Evolutionary conservation across 2,888 invertebrate species (phyloP), one percentile per base, ranked within the genome.

Genomic region (Ophioninae sp.): DNA sequence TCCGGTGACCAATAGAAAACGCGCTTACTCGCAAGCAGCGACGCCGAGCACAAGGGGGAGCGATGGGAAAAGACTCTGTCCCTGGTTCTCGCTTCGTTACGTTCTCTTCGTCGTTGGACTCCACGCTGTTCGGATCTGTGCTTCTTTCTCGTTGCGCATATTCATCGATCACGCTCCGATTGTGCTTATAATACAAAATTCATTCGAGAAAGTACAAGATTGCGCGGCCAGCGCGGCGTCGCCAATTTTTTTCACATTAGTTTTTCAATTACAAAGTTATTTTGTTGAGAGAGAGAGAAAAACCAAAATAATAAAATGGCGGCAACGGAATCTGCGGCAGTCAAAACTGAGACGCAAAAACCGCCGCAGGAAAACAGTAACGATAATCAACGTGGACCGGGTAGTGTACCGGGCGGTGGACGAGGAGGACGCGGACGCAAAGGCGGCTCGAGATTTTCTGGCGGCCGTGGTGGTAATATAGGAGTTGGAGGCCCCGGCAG

Each of bases 381-480:
- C 74, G 91, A 91, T 77, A 87, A 88, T 8, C 88, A 89, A 44
- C 88, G 89, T 17, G 84, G 86, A 37, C 86, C 87, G 17, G 82
- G 87, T 64, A 59, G 89, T 30, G 30, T 30, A 86, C 86, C 88
- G 69, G 87, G 87, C n/a, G 85, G 85, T 8, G 85, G 83, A 22
- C 86, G 85, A 9, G 85, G 84, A 9, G 89, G 90, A 81, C 89
- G 90, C 72, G 89, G 91, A 59, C 87, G 91, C 61, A 89, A 90
- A 87, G 90, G 91, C 44, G 88, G 89, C 22, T 89, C 92, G 1
- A 84, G 91, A 23, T 91, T 92, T 74, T 90, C 91, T 6, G 90
- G 91, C 2, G 91, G 90, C 41, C 89, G 92, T 0, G 91, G 89
- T n/a, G 90, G 89, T 17, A 91, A 90, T 63, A 87, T 87, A n/a